Percentiles rank a stretch among this genome's conserved stretches.
Evolutionary conservation across 2,797 vertebrate genomes (phyloP).

Genomic region (Chromis chromis): DNA sequence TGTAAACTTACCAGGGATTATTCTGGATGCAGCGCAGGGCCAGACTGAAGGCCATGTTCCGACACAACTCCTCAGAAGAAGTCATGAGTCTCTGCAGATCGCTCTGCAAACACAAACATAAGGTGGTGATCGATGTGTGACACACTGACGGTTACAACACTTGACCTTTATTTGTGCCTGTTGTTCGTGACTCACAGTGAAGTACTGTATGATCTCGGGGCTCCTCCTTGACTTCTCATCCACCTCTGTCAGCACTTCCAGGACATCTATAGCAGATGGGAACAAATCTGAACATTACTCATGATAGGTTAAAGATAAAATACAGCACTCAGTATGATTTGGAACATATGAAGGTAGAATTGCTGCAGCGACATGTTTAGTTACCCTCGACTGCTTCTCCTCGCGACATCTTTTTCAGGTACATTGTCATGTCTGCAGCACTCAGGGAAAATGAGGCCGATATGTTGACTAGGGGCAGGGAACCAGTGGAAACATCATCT

Average conservation of each 20-base stretch:
- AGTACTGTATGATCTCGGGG: conserved; percentile 96
- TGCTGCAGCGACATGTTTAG: neutral
- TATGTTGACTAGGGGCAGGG: conserved; percentile 93
- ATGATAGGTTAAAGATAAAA: neutral
- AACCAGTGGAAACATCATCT: conserved; percentile 88
- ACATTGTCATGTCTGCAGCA: conserved; percentile 90
- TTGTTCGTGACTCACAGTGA: conserved; percentile 88
- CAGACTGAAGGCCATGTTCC: conserved; percentile 94
- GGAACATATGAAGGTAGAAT: neutral
- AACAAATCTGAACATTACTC: conserved; percentile 26
- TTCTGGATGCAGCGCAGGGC: conserved; percentile 96
- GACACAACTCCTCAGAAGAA: conserved; percentile 92
- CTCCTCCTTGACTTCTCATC: conserved; percentile 96
- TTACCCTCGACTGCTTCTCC: conserved; percentile 95
- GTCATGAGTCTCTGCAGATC: conserved; percentile 96
- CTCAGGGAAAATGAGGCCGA: conserved; percentile 91
- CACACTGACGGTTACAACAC: neutral
- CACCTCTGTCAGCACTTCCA: conserved; percentile 95
- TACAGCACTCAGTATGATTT: neutral
- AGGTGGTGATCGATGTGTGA: conserved; percentile 19
- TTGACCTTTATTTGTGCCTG: conserved; percentile 15
- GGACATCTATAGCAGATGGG: conserved; percentile 84
- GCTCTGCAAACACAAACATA: conserved; percentile 81
- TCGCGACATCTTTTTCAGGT: conserved; percentile 92
- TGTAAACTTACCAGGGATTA: conserved; percentile 89